phyloP scores from a whole-genome alignment of 2,113 vertebrate species.

The Hydropotes inermis region DNA sequence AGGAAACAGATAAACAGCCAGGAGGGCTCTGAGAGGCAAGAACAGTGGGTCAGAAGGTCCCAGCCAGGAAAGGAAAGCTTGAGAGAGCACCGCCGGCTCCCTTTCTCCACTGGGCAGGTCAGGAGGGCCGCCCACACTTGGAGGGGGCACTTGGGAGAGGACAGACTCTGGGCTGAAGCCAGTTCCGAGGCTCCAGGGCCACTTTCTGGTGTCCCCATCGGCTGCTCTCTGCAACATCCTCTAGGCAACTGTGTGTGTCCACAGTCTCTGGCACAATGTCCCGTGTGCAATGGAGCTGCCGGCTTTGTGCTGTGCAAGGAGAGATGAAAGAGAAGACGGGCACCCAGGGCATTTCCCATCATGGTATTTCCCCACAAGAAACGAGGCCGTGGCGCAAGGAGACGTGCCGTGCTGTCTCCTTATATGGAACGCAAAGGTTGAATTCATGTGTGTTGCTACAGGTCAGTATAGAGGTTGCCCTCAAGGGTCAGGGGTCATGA shows the following conservation, averaged over 20 bases:
- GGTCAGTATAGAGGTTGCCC: not conserved
- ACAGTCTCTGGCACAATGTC: slow-evolving; percentile 1
- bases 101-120: not conserved
- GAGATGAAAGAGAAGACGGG: not conserved
- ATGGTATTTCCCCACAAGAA: not conserved
- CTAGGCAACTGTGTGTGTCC: slow-evolving; percentile 24
- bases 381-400: not conserved
- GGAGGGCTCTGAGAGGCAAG: not conserved
- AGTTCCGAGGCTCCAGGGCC: not conserved
- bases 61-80: not conserved
- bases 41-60: not conserved
- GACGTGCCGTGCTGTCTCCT: not conserved
- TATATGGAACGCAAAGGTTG: not conserved
- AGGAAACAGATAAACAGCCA: not conserved
- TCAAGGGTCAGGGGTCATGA: too few relatives aligned
- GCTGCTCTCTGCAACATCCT: not conserved
- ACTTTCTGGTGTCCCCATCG: not conserved
- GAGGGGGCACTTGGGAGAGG: not conserved
- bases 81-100: too few relatives aligned
- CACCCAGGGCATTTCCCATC: not conserved
- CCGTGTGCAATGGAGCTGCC: not conserved
- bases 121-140: not conserved
- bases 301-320: not conserved
- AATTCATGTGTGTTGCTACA: not conserved
- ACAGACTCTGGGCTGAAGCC: not conserved